Percentiles rank a stretch among this genome's conserved stretches.
Conservation (phyloP, 2,113 vertebrate genomes). For the Agelaius phoeniceus region DNA sequence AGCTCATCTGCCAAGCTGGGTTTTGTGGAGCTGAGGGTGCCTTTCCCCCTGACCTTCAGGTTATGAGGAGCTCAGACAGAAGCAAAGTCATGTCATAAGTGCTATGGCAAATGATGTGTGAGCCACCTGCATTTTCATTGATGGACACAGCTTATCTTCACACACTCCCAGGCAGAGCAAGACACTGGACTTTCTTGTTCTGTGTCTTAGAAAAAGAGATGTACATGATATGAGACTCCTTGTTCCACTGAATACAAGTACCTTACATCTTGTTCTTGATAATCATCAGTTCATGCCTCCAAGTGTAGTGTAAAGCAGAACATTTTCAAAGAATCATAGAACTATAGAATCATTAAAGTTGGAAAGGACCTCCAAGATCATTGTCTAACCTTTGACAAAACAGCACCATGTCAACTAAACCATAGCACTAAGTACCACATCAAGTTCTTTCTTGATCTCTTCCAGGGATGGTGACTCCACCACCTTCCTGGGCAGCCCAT, state of each 20-base stretch:
- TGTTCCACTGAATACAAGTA: background rate
- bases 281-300: background rate
- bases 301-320: background rate
- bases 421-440: background rate
- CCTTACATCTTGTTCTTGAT: background rate
- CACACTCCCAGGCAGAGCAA: background rate
- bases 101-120: background rate
- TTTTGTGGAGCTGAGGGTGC: background rate
- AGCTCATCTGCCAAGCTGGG: background rate
- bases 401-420: background rate
- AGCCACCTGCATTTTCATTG: background rate
- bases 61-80: background rate
- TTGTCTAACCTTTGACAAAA: background rate
- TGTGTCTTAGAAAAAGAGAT: background rate
- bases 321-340: background rate
- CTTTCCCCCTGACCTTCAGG: background rate
- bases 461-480: background rate
- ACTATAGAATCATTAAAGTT: background rate
- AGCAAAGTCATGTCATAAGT: rapidly evolving
- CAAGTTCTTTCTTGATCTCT: background rate
- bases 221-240: background rate
- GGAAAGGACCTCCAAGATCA: background rate
- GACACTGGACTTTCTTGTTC: background rate
- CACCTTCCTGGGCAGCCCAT: background rate
- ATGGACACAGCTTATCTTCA: background rate